These are phyloP conservation scores for Chymomyza caudatula DNA, from an alignment of 2,888 invertebrate species.

Conservation along the genomic window DNA sequence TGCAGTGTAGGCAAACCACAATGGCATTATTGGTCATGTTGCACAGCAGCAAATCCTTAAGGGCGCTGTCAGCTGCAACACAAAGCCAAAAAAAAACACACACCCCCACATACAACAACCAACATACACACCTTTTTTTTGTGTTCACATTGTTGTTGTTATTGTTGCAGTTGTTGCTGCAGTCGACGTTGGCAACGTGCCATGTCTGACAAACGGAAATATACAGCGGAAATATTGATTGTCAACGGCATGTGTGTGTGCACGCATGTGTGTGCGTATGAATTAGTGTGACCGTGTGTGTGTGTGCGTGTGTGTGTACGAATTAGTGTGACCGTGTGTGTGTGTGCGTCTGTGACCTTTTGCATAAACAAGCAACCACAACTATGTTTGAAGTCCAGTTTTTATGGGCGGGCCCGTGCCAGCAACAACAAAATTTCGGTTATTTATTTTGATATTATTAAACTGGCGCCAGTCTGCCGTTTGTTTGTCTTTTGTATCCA, in stretches of 20 bases:
- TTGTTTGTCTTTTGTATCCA: background rate
- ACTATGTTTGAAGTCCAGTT: background rate
- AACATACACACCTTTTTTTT: background rate
- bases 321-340: background rate
- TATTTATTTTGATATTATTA: conserved; percentile 34
- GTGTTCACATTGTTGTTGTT: background rate
- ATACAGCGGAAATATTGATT: conserved; percentile 71
- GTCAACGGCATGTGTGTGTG: conserved; percentile 35
- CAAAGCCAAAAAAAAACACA: background rate
- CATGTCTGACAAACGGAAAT: conserved; percentile 59
- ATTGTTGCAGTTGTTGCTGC: background rate
- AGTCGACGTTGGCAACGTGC: background rate
- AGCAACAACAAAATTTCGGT: background rate
- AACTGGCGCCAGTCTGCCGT: conserved; percentile 9
- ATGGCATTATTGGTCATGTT: background rate
- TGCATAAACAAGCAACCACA: background rate
- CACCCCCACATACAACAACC: background rate
- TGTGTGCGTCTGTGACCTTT: conserved; percentile 4
- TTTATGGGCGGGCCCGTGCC: background rate
- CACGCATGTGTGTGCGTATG: conserved; percentile 3
- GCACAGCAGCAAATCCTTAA: background rate
- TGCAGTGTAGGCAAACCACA: background rate
- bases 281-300: background rate
- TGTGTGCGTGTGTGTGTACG: background rate
- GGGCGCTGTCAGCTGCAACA: background rate